These are phyloP conservation scores for Peromyscus californicus DNA, from an alignment of 2,113 vertebrate genomes.

Conservation along the genomic window DNA sequence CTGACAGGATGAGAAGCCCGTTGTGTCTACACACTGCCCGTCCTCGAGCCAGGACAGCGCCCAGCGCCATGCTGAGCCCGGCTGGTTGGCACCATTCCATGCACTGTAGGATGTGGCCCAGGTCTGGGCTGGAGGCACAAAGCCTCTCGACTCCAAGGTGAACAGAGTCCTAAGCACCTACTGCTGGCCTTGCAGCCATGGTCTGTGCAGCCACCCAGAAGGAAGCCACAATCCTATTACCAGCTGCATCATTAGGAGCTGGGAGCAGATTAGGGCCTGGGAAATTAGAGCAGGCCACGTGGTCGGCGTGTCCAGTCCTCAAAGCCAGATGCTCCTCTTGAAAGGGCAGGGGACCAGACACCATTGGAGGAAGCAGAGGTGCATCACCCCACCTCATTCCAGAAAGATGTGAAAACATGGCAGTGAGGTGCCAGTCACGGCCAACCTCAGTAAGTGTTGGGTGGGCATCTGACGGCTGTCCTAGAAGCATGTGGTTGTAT, in stretches of 20 bases:
- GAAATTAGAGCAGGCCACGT: constrained; percentile 92
- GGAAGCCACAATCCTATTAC: constrained; percentile 98
- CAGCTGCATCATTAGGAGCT: constrained; percentile 92
- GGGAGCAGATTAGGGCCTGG: constrained; percentile 96
- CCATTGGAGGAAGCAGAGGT: neutral
- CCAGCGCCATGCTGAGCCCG: constrained; percentile 90
- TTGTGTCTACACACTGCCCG: constrained; percentile 97
- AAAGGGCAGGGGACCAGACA: neutral
- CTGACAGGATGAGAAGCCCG: constrained; percentile 97
- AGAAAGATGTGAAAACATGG: neutral
- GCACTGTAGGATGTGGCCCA: neutral
- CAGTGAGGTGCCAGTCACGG: neutral
- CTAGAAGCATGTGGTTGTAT: neutral
- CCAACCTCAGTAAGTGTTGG: neutral
- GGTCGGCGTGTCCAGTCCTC: constrained; percentile 11
- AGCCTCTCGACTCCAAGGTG: constrained; percentile 83
- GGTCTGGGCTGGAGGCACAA: constrained; percentile 77
- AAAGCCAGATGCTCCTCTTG: neutral
- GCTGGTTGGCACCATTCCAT: constrained; percentile 75
- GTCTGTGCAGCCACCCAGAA: constrained; percentile 93
- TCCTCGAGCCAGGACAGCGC: constrained; percentile 91
- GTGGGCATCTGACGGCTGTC: neutral
- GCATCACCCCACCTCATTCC: neutral
- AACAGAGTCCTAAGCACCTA: constrained; percentile 77
- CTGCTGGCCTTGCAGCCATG: constrained; percentile 89